These are phyloP conservation scores for Bhutanitis thaidina DNA, from an alignment of 2,888 invertebrate genomes.

Conservation along the genomic window DNA sequence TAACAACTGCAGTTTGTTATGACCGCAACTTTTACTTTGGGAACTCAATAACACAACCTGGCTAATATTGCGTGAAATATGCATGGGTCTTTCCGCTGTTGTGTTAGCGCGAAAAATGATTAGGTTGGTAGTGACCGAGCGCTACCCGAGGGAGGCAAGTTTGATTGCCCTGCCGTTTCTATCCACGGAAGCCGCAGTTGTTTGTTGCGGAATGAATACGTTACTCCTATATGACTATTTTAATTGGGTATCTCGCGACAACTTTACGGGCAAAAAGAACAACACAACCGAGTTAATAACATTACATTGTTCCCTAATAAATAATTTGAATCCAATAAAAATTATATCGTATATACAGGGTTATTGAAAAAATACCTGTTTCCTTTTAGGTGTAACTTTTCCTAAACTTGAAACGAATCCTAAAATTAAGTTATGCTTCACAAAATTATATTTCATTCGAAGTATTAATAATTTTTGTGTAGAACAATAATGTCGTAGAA, in stretches of 20 bases:
- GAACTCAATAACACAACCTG: slow-evolving; percentile 62
- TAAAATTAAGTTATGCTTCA: too few relatives aligned
- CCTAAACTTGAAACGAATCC: too few relatives aligned
- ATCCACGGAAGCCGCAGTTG: slow-evolving; percentile 59
- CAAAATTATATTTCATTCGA: too few relatives aligned
- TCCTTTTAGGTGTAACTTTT: too few relatives aligned
- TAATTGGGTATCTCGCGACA: slow-evolving; percentile 23
- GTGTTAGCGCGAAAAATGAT: slow-evolving; percentile 69
- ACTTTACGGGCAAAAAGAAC: slow-evolving; percentile 2
- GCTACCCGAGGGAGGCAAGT: slow-evolving; percentile 62
- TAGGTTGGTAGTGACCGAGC: slow-evolving; percentile 61
- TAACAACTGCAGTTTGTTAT: slow-evolving; percentile 5
- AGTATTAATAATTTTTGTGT: too few relatives aligned
- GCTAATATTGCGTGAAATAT: slow-evolving; percentile 69
- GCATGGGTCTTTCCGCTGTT: slow-evolving; percentile 63
- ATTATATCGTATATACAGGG: too few relatives aligned
- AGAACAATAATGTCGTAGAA: too few relatives aligned
- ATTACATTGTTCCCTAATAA: not conserved
- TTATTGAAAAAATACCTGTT: too few relatives aligned
- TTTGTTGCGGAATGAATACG: slow-evolving; percentile 68
- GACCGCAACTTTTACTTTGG: slow-evolving; percentile 45
- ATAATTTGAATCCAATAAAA: not conserved
- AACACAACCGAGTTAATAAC: not conserved
- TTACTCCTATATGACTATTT: slow-evolving; percentile 39
- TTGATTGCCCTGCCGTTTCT: slow-evolving; percentile 68